Base-by-base conservation (phyloP, 2,113 vertebrate species). In the Vidua macroura region DNA sequence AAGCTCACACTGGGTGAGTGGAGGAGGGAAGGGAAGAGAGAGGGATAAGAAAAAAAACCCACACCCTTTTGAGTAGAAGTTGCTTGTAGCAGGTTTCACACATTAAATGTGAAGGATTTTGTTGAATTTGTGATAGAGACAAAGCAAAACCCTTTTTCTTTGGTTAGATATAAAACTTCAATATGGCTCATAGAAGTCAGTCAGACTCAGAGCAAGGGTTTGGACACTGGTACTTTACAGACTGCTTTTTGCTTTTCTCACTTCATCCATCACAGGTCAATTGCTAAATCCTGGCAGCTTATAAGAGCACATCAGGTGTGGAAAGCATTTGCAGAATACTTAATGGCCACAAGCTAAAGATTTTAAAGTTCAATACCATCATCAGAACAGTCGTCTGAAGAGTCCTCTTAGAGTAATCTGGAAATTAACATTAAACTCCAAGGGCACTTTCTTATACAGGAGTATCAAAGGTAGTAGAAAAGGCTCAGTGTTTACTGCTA, bases 221-320 rank as follows among this genome's bases (percentile, higher is more conserved):
- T 86, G 82, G 72, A 52, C 85, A 75, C 27, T 70, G 62, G 39
- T 48, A 75, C 75, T 94, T 63, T 68, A 31, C 43, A 90, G 59
- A 88, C 48, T 86, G 15, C 33, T 90, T 87, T 87, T 73, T 91
- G 44, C 44, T 88, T 53, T 87, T 91, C 87, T 91, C 87, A 94
- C 90, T 94, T 96, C 90, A 97, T 97, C 83, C 62, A 96, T 95
- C 95, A 96, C 64, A 86, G 79, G 82, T 81, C 85, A 96, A 91
- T 94, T 96, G 72, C 62, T 92, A 88, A 95, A 80, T 78, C 60
- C 73, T 95, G 94, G 68, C 92, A 91, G 76, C 28, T 96, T 90
- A 49, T 83, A 96, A 95, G 92, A 96, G 67, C 63, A 90, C 39
- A 91, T 92, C 27, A 91, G 46, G 51, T 88, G 67, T 24, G 70